A percentile compares a stretch with the other conserved stretches of the same genome.
Conservation (phyloP, 2,888 invertebrate species). For the Cinara cedri region DNA sequence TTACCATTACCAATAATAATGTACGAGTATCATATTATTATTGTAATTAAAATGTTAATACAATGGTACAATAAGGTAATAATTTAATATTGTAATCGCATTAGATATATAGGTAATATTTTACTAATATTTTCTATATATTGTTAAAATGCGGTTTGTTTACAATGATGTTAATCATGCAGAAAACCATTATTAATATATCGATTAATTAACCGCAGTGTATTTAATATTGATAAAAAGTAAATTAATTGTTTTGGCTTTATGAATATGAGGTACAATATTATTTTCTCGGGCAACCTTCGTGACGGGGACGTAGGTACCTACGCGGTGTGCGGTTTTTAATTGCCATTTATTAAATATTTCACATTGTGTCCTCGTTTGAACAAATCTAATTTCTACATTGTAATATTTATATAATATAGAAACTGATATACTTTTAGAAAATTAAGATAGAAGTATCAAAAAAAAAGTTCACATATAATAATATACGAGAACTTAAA, state of each 20-base stretch:
- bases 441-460: too few relatives aligned
- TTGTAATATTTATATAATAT: background rate
- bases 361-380: conserved; percentile 3
- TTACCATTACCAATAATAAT: too few relatives aligned
- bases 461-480: too few relatives aligned
- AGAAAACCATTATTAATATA: conserved; percentile 8
- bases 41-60: too few relatives aligned
- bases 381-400: conserved; percentile 1
- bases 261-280: background rate
- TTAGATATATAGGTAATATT: background rate
- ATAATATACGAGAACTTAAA: too few relatives aligned
- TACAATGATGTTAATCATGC: background rate
- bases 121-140: too few relatives aligned
- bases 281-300: conserved; percentile 28
- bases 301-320: conserved; percentile 15
- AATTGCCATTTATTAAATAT: background rate
- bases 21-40: too few relatives aligned
- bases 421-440: background rate
- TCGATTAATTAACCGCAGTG: conserved; percentile 7
- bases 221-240: background rate
- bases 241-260: background rate
- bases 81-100: background rate
- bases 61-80: too few relatives aligned
- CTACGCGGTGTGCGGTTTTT: conserved; percentile 12
- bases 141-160: background rate